These are phyloP conservation scores for Saccopteryx bilineata DNA, from an alignment of 2,113 vertebrate species.

Conservation along the genomic window DNA sequence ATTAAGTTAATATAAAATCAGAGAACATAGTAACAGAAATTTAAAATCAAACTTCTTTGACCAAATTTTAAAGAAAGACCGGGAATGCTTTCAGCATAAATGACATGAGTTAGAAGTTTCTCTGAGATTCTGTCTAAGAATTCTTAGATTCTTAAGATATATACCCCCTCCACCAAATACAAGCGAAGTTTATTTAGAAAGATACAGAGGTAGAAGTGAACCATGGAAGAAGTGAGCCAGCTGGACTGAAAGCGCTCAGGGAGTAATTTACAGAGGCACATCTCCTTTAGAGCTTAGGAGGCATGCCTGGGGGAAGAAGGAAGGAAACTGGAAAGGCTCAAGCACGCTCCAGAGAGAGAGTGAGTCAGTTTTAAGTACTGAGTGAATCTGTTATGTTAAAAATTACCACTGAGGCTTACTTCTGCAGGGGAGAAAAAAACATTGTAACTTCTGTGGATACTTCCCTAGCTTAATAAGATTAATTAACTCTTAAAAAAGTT, in stretches of 20 bases:
- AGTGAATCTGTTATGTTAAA: slow-evolving; percentile 18
- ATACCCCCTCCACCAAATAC: not conserved
- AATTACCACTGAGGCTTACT: slow-evolving; percentile 40
- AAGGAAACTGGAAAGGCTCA: not conserved
- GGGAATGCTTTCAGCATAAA: slow-evolving; percentile 26
- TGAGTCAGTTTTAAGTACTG: slow-evolving; percentile 22
- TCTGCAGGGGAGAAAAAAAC: not conserved
- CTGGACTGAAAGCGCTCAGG: not conserved
- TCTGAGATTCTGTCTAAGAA: slow-evolving; percentile 21
- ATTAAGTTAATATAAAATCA: slow-evolving; percentile 49
- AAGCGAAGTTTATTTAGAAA: not conserved
- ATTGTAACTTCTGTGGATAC: not conserved
- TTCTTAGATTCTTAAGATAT: not conserved
- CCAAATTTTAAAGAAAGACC: not conserved
- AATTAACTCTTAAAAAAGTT: not conserved
- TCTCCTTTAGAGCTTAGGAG: not conserved
- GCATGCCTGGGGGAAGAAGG: not conserved
- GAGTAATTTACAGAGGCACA: not conserved
- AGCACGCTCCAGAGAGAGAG: not conserved
- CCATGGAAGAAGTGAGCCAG: not conserved
- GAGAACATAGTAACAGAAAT: slow-evolving; percentile 9
- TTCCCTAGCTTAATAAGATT: not conserved
- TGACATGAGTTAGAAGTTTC: not conserved
- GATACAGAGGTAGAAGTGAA: not conserved
- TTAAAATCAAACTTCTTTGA: not conserved